These are phyloP conservation scores for Pteronotus mesoamericanus DNA, from an alignment of 2,797 vertebrate species.

Conservation along the genomic window DNA sequence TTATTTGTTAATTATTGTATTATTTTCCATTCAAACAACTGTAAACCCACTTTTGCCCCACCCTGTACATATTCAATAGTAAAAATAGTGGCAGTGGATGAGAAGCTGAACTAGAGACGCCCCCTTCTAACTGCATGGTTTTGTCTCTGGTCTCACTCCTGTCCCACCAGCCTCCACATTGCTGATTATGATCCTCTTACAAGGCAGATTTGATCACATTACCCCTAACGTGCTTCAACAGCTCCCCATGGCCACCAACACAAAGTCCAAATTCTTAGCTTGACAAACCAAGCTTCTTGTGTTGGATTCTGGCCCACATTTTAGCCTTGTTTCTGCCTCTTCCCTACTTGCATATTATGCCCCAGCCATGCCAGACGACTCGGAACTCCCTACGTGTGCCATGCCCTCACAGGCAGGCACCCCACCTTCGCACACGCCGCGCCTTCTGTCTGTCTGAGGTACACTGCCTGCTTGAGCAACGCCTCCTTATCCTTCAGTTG, in stretches of 20 bases:
- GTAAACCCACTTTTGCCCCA: neutral
- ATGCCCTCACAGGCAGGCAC: neutral
- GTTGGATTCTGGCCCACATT: neutral
- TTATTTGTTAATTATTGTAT: neutral
- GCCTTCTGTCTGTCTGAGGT: neutral
- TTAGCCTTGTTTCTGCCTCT: neutral
- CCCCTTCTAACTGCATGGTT: neutral
- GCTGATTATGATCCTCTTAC: neutral
- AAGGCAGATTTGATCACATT: neutral
- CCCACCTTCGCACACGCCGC: neutral
- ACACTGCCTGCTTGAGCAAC: neutral
- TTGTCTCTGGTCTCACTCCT: neutral
- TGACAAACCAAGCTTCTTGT: neutral
- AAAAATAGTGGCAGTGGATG: neutral
- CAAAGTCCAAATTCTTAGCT: neutral
- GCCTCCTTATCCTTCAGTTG: neutral
- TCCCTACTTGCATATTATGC: neutral
- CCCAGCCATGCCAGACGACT: neutral
- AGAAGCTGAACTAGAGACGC: neutral
- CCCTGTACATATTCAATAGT: neutral
- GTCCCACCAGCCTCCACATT: neutral
- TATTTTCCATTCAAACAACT: neutral
- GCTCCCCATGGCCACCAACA: neutral
- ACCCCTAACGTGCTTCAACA: neutral
- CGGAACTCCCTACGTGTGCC: neutral